Evolutionary conservation across 2,797 vertebrate species (phyloP).

Genomic region (Stomatorhinus walkeri): DNA sequence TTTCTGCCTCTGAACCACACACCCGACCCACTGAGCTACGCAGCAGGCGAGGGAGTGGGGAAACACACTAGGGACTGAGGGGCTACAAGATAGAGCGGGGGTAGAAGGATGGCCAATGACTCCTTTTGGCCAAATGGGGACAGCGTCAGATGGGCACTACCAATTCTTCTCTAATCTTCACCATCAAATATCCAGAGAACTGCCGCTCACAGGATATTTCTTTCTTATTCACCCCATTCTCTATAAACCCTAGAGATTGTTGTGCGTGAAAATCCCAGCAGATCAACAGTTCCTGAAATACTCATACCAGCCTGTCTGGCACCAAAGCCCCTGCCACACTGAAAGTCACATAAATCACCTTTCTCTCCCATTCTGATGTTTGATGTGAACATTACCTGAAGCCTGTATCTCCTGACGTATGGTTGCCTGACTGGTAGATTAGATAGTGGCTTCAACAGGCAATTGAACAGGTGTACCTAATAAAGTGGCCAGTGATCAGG

Average conservation of each 20-base stretch:
- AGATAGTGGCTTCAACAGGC: neutral
- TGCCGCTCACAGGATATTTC: neutral
- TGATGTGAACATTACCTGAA: neutral
- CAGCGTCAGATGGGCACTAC: neutral
- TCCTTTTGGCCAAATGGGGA: neutral
- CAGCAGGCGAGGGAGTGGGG: neutral
- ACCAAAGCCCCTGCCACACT: neutral
- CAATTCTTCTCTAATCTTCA: neutral
- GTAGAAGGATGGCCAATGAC: neutral
- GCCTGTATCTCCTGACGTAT: neutral
- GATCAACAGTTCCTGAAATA: neutral
- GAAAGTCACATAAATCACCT: neutral
- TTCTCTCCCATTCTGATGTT: neutral
- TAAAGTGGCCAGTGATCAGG: neutral
- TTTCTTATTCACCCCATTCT: neutral
- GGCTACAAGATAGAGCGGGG: neutral
- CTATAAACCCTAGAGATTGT: neutral
- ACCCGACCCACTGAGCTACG: neutral
- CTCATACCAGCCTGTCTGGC: neutral
- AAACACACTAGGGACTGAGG: neutral
- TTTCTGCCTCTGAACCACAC: neutral
- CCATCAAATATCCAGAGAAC: neutral
- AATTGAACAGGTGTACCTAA: neutral
- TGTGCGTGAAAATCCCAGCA: neutral
- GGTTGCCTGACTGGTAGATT: neutral